These are phyloP conservation scores for Lasioglossum leucozonium DNA, from an alignment of 2,888 invertebrate species.

Conservation along the genomic window DNA sequence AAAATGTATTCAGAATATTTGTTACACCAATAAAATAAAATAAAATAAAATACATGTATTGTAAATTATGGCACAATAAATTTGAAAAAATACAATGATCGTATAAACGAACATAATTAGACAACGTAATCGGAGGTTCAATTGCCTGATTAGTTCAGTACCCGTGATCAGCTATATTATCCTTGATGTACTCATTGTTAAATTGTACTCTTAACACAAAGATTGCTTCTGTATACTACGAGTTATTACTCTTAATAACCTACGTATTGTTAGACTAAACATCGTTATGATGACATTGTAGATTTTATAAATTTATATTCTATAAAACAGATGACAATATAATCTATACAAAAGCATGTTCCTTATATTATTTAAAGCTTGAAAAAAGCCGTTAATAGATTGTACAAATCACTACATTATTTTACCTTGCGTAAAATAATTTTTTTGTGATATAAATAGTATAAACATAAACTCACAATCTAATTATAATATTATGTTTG, in stretches of 20 bases:
- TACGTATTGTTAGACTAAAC: neutral
- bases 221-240: neutral
- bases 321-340: too few species aligned
- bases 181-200: neutral
- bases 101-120: neutral
- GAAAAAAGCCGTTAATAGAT: neutral
- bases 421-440: too few species aligned
- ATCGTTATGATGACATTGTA: neutral
- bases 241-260: constrained; percentile 1
- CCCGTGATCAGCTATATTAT: neutral
- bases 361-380: neutral
- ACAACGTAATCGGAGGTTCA: neutral
- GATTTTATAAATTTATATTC: neutral
- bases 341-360: neutral
- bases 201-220: neutral
- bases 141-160: neutral
- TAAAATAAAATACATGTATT: neutral
- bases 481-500: too few species aligned
- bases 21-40: neutral
- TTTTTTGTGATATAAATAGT: too few species aligned
- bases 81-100: neutral
- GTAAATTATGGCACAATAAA: too few species aligned
- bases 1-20: neutral
- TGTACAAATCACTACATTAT: too few species aligned
- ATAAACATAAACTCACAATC: too few species aligned